phyloP scores from a whole-genome alignment of 2,113 vertebrate genomes.

The Anguilla rostrata region DNA sequence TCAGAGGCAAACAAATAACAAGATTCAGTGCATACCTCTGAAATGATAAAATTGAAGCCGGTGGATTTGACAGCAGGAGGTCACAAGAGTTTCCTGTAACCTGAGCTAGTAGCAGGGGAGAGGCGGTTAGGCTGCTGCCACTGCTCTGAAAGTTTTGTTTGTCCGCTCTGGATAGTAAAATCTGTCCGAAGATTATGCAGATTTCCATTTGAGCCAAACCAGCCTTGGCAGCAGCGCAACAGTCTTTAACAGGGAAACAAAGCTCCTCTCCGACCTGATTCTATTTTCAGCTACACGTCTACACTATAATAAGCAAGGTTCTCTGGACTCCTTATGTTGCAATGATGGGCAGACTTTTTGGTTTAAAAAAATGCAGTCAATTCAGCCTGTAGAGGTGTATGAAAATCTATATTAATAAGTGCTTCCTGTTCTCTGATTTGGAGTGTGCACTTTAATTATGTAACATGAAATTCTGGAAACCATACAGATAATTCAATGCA shows the following conservation, averaged over 20 bases:
- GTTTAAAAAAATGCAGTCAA: slow-evolving; percentile 30
- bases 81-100: neutral
- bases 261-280: slow-evolving; percentile 21
- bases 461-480: neutral
- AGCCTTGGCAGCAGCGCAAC: slow-evolving; percentile 32
- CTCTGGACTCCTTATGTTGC: slow-evolving; percentile 20
- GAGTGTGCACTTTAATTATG: neutral
- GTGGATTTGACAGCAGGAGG: neutral
- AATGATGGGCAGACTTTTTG: slow-evolving; percentile 31
- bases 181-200: slow-evolving; percentile 22
- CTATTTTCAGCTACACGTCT: slow-evolving; percentile 30
- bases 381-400: neutral
- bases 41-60: neutral
- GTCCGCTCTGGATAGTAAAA: slow-evolving; percentile 14
- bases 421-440: neutral
- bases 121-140: neutral
- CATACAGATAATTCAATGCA: neutral
- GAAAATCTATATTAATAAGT: neutral
- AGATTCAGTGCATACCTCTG: neutral
- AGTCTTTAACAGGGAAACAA: slow-evolving; percentile 26
- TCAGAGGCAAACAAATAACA: too few species aligned
- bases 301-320: slow-evolving; percentile 22
- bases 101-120: neutral
- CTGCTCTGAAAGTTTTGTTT: neutral
- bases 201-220: slow-evolving; percentile 30